phyloP scores from a whole-genome alignment of 2,113 vertebrate genomes.

The Indri indri region DNA sequence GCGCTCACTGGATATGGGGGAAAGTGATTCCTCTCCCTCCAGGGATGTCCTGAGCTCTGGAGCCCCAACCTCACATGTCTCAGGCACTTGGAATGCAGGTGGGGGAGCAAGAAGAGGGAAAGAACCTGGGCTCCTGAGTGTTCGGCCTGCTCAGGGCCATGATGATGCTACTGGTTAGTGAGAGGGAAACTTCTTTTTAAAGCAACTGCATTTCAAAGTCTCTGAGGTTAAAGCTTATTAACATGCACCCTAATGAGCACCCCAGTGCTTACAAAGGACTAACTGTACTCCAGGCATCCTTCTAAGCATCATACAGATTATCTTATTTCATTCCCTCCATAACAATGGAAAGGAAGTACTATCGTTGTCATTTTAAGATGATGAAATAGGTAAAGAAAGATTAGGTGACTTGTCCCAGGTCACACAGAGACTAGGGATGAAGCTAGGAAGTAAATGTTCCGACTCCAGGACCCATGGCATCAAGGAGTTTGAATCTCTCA shows the following conservation, averaged over 20 bases:
- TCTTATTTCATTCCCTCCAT: not conserved
- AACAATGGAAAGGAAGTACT: not conserved
- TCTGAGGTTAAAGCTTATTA: not conserved
- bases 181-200: not conserved
- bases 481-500: not conserved
- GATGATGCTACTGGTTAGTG: not conserved
- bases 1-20: not conserved
- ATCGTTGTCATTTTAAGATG: not conserved
- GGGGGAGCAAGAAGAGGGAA: not conserved
- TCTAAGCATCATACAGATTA: not conserved
- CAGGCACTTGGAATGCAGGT: not conserved
- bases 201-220: not conserved
- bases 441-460: too few species aligned
- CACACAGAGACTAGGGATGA: too few species aligned
- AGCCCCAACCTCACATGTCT: accelerated
- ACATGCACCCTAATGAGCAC: not conserved
- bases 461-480: not conserved
- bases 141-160: accelerated
- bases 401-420: too few species aligned
- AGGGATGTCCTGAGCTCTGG: not conserved
- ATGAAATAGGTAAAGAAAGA: not conserved
- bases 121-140: not conserved
- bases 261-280: not conserved
- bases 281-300: accelerated
- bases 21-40: not conserved